Evolutionary conservation across 2,888 invertebrate genomes (phyloP).

Genomic region (Leucoma salicis): DNA sequence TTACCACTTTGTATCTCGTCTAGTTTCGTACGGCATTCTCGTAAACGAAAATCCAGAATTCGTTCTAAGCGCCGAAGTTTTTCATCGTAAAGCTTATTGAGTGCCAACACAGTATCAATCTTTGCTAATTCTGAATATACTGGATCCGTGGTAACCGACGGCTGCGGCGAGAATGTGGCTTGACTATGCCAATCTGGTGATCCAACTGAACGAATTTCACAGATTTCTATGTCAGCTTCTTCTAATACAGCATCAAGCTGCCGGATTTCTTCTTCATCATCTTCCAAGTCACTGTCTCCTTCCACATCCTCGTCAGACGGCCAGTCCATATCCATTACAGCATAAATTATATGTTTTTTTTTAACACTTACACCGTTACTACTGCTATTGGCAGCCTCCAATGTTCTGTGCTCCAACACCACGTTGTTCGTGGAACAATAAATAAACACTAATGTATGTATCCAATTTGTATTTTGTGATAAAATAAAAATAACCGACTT

Average conservation of each 20-base stretch:
- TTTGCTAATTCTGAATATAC: slow-evolving; percentile 13
- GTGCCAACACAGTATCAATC: slow-evolving; percentile 49
- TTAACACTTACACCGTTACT: no score
- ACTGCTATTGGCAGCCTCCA: no score
- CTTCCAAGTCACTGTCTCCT: slow-evolving; percentile 3
- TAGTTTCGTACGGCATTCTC: slow-evolving; percentile 57
- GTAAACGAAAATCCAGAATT: slow-evolving; percentile 46
- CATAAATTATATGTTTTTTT: no score
- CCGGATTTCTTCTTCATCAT: slow-evolving; percentile 11
- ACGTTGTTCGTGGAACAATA: no score
- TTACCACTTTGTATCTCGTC: slow-evolving; percentile 29
- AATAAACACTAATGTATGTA: no score
- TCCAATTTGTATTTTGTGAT: no score
- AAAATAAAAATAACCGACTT: no score
- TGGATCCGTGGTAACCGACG: background rate
- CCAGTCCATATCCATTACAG: background rate
- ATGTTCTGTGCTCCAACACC: no score
- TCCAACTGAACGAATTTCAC: slow-evolving; percentile 1
- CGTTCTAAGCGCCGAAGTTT: slow-evolving; percentile 54
- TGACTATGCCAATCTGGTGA: background rate
- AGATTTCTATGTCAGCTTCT: slow-evolving; percentile 8
- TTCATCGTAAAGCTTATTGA: slow-evolving; percentile 63
- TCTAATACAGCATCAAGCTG: slow-evolving; percentile 7
- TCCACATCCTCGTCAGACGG: background rate
- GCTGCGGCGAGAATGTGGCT: background rate